These are phyloP conservation scores for Columba livia DNA, from an alignment of 2,113 vertebrate genomes.

Conservation along the genomic window DNA sequence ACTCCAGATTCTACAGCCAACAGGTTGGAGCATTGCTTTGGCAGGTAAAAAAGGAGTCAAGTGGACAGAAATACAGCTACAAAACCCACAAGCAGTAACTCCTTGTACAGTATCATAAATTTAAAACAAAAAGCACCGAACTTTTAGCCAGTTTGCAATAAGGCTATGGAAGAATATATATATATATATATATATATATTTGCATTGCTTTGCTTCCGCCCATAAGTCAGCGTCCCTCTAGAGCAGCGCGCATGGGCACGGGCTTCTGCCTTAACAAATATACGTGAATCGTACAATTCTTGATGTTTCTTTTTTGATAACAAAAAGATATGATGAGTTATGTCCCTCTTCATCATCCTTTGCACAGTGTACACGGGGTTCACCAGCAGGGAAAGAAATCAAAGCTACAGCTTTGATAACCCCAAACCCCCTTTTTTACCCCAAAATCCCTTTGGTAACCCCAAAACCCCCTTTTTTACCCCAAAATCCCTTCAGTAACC, in stretches of 20 bases:
- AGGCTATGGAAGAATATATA: background rate
- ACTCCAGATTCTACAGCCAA: background rate
- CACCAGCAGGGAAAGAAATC: background rate
- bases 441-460: too few relatives aligned
- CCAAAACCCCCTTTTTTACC: too few relatives aligned
- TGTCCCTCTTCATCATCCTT: background rate
- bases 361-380: background rate
- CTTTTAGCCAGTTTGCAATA: background rate
- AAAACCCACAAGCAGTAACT: background rate
- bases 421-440: too few relatives aligned
- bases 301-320: background rate
- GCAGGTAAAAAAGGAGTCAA: background rate
- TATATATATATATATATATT: too few relatives aligned
- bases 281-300: fast-evolving
- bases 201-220: background rate
- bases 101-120: background rate
- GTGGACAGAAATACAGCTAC: background rate
- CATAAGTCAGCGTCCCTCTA: background rate
- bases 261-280: background rate
- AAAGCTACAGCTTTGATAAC: background rate
- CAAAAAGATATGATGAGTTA: background rate
- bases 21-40: background rate
- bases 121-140: background rate
- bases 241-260: fast-evolving
- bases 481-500: too few relatives aligned